These are phyloP conservation scores for Solenodon paradoxus DNA, from an alignment of 2,113 vertebrate species.

Conservation along the genomic window DNA sequence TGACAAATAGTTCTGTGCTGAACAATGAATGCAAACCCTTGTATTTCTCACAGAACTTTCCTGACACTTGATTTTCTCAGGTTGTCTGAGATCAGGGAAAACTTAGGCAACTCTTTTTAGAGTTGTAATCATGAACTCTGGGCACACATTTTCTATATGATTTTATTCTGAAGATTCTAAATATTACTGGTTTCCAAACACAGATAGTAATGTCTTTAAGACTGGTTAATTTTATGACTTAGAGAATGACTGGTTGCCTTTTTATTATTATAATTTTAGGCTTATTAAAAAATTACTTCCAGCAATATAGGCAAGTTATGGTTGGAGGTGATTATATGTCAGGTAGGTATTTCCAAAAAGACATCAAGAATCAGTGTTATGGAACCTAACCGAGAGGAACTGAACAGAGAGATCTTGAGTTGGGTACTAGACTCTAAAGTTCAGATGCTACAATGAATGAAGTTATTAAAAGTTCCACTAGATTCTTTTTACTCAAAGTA, in stretches of 20 bases:
- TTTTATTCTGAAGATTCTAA: background rate
- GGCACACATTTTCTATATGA: background rate
- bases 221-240: background rate
- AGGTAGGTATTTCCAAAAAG: background rate
- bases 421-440: background rate
- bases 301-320: background rate
- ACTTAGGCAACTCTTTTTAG: background rate
- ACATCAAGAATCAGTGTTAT: background rate
- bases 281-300: background rate
- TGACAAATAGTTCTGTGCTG: background rate
- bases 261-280: background rate
- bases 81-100: background rate
- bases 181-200: background rate
- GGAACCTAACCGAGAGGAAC: background rate
- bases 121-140: too few relatives aligned
- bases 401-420: background rate
- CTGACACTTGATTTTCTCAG: background rate
- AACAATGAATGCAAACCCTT: background rate
- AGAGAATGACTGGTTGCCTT: background rate
- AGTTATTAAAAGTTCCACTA: background rate
- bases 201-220: background rate
- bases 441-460: background rate
- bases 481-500: background rate
- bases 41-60: background rate
- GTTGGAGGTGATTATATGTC: background rate